Evolutionary conservation across 2,888 invertebrate species (phyloP).

Genomic region (Pantelozetes paolii): DNA sequence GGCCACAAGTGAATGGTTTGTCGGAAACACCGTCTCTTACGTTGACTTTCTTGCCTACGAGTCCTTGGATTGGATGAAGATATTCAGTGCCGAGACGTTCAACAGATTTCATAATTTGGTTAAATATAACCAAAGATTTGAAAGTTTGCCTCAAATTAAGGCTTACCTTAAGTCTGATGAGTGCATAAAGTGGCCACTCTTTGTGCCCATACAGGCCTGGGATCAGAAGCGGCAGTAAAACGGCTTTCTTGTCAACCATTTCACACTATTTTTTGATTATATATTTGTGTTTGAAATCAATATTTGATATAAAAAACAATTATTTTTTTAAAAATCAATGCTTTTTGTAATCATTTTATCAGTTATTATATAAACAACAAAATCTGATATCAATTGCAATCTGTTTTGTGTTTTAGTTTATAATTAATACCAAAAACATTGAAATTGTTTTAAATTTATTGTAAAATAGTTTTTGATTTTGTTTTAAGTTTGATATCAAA

Average conservation of each 20-base stretch:
- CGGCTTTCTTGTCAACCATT: neutral
- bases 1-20: constrained; percentile 44
- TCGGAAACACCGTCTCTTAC: constrained; percentile 47
- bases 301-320: too few species aligned
- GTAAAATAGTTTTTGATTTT: too few species aligned
- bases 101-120: constrained; percentile 43
- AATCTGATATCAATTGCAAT: too few species aligned
- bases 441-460: too few species aligned
- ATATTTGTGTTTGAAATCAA: neutral
- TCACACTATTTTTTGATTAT: neutral
- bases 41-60: constrained; percentile 48
- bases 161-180: constrained; percentile 43
- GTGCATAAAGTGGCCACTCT: constrained; percentile 44
- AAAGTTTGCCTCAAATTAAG: constrained; percentile 45
- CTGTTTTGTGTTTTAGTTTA: too few species aligned
- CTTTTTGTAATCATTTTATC: too few species aligned
- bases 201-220: constrained; percentile 42
- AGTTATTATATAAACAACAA: too few species aligned
- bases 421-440: too few species aligned
- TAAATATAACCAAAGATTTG: constrained; percentile 44
- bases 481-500: too few species aligned
- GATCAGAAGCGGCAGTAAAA: too few species aligned
- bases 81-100: constrained; percentile 42
- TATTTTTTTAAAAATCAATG: too few species aligned
- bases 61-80: constrained; percentile 44